A percentile compares a stretch with the other conserved stretches of the same genome.
These are phyloP conservation scores for Epistrophe eligans DNA, from an alignment of 2,888 invertebrate species.

Conservation along the genomic window DNA sequence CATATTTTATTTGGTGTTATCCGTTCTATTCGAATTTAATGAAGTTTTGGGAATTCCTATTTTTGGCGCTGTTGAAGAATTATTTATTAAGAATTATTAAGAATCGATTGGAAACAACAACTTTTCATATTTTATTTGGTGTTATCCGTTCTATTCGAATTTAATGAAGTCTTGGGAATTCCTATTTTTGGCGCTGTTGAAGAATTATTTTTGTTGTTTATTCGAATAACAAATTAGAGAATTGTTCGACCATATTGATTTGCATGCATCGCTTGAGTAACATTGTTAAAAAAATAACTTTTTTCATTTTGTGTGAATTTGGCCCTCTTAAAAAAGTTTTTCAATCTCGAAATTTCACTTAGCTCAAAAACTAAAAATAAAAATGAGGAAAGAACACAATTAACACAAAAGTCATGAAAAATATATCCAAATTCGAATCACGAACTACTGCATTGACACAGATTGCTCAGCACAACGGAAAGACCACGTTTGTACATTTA, in stretches of 20 bases:
- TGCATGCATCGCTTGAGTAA: neutral
- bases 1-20: too few species aligned
- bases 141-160: too few species aligned
- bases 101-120: too few species aligned
- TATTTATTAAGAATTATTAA: too few species aligned
- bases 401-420: conserved; percentile 38
- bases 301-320: conserved; percentile 1
- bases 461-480: conserved; percentile 46
- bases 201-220: too few species aligned
- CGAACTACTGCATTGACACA: conserved; percentile 71
- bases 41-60: too few species aligned
- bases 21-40: too few species aligned
- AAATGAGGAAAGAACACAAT: conserved; percentile 22
- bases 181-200: too few species aligned
- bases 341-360: conserved; percentile 31
- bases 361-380: conserved; percentile 18
- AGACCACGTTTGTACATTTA: conserved; percentile 23
- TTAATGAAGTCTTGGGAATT: too few species aligned
- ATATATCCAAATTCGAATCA: conserved; percentile 55
- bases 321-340: neutral
- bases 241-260: neutral
- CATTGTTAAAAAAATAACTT: neutral
- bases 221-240: neutral
- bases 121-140: too few species aligned
- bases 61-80: too few species aligned